These are phyloP conservation scores for Microplitis demolitor DNA, from an alignment of 1,140 invertebrate genomes.

Conservation along the genomic window DNA sequence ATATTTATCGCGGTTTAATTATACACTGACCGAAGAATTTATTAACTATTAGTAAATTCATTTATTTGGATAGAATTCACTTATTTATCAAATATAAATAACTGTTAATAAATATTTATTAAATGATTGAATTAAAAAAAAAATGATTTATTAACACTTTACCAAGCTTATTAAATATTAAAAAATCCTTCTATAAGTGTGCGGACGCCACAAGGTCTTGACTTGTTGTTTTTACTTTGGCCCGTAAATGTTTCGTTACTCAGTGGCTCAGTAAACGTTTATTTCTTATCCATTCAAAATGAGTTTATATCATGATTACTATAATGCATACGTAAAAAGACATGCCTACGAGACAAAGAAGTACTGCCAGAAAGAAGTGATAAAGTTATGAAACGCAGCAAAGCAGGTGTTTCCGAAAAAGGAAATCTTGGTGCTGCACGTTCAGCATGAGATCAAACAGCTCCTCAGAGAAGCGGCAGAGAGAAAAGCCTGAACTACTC, in stretches of 20 bases:
- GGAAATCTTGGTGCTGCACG: background rate
- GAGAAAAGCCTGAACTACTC: background rate
- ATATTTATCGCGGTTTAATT: background rate
- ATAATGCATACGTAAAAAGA: conserved; percentile 12
- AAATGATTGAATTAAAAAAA: too few species aligned
- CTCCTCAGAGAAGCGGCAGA: conserved; percentile 11
- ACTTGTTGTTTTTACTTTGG: background rate
- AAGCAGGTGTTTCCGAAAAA: conserved; percentile 14
- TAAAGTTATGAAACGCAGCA: conserved; percentile 9
- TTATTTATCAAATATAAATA: too few species aligned
- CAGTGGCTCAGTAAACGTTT: background rate
- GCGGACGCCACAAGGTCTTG: background rate
- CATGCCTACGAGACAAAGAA: conserved; percentile 16
- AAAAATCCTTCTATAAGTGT: too few species aligned
- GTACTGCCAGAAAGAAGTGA: conserved; percentile 11
- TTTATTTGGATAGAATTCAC: too few species aligned
- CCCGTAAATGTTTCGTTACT: background rate
- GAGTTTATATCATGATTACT: conserved; percentile 2
- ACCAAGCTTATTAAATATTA: too few species aligned
- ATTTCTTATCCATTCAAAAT: conserved; percentile 1
- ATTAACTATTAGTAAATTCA: too few species aligned
- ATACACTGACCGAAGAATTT: too few species aligned
- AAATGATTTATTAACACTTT: too few species aligned
- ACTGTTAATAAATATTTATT: too few species aligned
- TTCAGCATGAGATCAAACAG: conserved; percentile 12